Conservation (phyloP, 2,888 invertebrate genomes). For the Callyntrura sp. region DNA sequence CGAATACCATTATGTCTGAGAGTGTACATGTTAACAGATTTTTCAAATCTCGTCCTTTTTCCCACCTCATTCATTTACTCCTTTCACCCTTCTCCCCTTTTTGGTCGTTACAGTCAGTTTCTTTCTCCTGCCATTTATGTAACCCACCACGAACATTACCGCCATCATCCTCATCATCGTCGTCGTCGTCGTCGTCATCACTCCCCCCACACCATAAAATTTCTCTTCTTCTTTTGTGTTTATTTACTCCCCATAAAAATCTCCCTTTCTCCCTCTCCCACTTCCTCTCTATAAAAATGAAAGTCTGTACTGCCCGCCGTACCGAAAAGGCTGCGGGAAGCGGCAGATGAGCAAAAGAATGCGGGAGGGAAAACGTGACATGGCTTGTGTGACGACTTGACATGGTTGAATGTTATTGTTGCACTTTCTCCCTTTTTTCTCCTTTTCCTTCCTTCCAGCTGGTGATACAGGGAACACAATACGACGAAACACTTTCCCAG, state of each 20-base stretch:
- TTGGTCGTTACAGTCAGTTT: too few relatives aligned
- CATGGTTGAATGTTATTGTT: constrained; percentile 28
- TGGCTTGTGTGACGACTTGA: constrained; percentile 33
- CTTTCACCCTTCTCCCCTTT: background rate
- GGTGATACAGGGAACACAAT: background rate
- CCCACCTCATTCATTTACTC: constrained; percentile 45
- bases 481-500: background rate
- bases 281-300: background rate
- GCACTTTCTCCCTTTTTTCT: background rate
- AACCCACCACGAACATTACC: background rate
- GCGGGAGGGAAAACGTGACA: background rate
- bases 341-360: background rate
- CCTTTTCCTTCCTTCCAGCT: background rate
- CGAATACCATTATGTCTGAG: constrained; percentile 49
- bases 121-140: background rate
- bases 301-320: background rate
- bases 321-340: background rate
- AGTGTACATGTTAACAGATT: constrained; percentile 54
- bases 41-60: constrained; percentile 58
- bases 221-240: background rate
- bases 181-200: background rate
- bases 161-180: background rate
- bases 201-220: background rate
- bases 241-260: constrained; percentile 25
- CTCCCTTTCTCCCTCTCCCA: background rate